Evolutionary conservation across 2,888 invertebrate species (phyloP).

Genomic region (Yponomeuta sedellus): DNA sequence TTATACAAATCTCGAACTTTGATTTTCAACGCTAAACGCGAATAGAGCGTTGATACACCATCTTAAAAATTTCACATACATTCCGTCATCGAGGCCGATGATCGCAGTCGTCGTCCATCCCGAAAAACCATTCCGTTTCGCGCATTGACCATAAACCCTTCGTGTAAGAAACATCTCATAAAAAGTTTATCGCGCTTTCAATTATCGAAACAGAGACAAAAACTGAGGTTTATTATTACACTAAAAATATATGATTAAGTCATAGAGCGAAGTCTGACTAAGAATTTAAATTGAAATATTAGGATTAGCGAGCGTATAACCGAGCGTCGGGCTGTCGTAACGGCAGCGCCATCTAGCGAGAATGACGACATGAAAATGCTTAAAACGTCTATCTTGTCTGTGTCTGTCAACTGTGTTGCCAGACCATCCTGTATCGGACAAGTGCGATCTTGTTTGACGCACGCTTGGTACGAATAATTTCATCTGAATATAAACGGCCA

Average conservation of each 20-base stretch:
- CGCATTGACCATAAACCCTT: conserved; percentile 26
- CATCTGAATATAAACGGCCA: too few species aligned
- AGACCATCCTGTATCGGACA: too few species aligned
- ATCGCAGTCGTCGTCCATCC: conserved; percentile 47
- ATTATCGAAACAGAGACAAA: not conserved
- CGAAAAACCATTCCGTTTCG: conserved; percentile 42
- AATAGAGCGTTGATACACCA: conserved; percentile 68
- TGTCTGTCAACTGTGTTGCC: not conserved
- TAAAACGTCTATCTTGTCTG: not conserved
- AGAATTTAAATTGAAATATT: too few species aligned
- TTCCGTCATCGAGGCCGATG: conserved; percentile 74
- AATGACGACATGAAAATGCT: not conserved
- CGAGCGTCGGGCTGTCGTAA: not conserved
- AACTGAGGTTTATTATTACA: not conserved
- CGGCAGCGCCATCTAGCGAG: not conserved
- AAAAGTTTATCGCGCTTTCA: not conserved
- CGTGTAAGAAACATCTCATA: not conserved
- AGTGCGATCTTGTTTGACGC: too few species aligned
- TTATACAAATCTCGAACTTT: conserved; percentile 40
- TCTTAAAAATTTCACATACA: conserved; percentile 69
- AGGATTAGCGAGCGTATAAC: not conserved
- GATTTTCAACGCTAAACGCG: conserved; percentile 39
- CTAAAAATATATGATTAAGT: not conserved
- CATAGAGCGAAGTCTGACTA: too few species aligned
- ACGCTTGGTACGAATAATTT: too few species aligned